phyloP scores from a whole-genome alignment of 2,113 vertebrate genomes.

The Tragelaphus imberbis region DNA sequence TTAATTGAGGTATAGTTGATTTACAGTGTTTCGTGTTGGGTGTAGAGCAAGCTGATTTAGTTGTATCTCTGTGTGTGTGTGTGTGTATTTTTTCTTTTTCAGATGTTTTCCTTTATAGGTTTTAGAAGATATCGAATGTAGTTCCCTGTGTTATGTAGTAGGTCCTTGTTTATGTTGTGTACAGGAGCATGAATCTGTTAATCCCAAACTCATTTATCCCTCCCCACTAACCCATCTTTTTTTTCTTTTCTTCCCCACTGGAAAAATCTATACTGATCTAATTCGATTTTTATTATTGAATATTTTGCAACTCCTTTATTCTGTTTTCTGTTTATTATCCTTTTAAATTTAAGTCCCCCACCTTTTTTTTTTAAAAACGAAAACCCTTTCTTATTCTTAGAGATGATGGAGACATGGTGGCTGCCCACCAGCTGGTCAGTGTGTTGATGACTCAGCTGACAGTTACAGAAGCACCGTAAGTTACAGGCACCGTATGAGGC shows the following conservation, averaged over 20 bases:
- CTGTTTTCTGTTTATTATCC: background rate
- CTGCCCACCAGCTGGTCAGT: background rate
- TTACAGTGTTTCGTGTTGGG: background rate
- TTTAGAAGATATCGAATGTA: background rate
- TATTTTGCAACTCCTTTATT: background rate
- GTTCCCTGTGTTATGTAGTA: background rate
- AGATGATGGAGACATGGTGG: background rate
- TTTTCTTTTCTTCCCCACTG: background rate
- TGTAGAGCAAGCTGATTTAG: background rate
- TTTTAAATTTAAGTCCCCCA: background rate
- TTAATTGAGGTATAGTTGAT: background rate
- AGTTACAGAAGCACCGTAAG: background rate
- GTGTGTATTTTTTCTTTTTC: background rate
- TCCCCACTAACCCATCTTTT: background rate
- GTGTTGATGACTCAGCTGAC: background rate
- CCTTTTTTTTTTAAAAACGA: background rate
- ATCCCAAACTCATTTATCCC: background rate
- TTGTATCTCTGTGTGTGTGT: background rate
- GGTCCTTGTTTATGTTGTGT: background rate
- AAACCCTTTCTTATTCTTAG: background rate
- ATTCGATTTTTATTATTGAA: background rate
- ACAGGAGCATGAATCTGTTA: background rate
- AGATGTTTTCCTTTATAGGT: background rate
- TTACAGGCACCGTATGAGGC: background rate
- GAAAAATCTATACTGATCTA: background rate